Conservation (phyloP, 2,113 vertebrate species). For the Seriola quinqueradiata region DNA sequence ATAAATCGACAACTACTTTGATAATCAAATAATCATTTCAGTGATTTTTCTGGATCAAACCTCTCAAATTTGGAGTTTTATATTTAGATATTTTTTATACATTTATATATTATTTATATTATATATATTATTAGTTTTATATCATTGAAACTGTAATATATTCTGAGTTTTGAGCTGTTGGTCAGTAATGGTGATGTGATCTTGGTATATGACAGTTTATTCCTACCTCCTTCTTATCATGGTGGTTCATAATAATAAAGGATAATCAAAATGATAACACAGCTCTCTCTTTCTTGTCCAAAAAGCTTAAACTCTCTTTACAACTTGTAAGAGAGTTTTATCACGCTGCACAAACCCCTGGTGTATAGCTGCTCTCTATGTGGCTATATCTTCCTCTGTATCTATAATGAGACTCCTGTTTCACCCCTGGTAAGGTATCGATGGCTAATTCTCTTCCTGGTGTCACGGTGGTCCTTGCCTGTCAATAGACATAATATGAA, state of each 20-base stretch:
- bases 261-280: too few species aligned
- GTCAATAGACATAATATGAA: slow-evolving; percentile 65
- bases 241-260: not conserved
- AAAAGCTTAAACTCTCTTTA: not conserved
- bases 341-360: not conserved
- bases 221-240: not conserved
- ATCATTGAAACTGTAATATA: too few species aligned
- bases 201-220: not conserved
- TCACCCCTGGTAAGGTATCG: slow-evolving; percentile 52
- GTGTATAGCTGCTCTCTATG: slow-evolving; percentile 14
- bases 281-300: not conserved
- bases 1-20: too few species aligned
- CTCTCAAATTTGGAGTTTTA: too few species aligned
- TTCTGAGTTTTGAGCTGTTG: too few species aligned
- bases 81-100: too few species aligned
- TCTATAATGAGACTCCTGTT: slow-evolving; percentile 58
- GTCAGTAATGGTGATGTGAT: too few species aligned
- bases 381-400: slow-evolving; percentile 49
- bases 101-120: too few species aligned
- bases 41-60: too few species aligned
- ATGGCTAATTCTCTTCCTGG: slow-evolving; percentile 52
- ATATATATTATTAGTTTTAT: too few species aligned
- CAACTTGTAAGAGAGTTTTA: not conserved
- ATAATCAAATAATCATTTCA: too few species aligned
- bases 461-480: slow-evolving; percentile 66